Base-by-base conservation (phyloP, 2,888 invertebrate species). In the Drosophila bunnanda region DNA sequence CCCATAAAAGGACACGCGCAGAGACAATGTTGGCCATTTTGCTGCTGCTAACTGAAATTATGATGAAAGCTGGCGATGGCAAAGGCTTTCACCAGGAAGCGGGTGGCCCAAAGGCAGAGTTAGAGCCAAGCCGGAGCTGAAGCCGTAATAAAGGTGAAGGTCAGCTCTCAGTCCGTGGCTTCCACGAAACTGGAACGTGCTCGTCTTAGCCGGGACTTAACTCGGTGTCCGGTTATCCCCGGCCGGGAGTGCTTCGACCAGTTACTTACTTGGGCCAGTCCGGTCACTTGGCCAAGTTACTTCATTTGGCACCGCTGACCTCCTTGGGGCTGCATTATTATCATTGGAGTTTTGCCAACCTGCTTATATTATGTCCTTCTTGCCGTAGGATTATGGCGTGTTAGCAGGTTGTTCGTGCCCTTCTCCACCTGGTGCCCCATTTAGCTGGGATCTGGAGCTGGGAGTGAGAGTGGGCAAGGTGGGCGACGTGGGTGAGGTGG, bases 251-350 rank as follows among this genome's bases (percentile, higher is more conserved):
- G 44, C 54, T 52, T 48, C 30, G 44, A 44, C 10, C 61, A 54
- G 54, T 53, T 53, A 30, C 53, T 60, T 60, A 34, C 22, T 36
- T 57, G 8, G 30, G 62, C 52, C 58, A 58, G 58, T 38, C 50
- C 32, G 25, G 46, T 55, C 61, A 61, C 54, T 57, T 54, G 59
- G 72, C 67, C 75, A 60, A 75, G 71, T 86, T 79, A 86, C 83
- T 86, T 80, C 67, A 81, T 76, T 83, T 78, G 57, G 73, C 61
- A 20, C 68, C 34, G 77, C 75, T 82, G 84, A 86, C 76, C 81
- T 81, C 82, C 77, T 83, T 83, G 74, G 64, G 72, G 59, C 69
- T 71, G 77, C 79, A 83, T 83, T 86, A 83, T 83, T 84, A 86
- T 83, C 82, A 84, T 78, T 81, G 76, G 76, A 76, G 76, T 79